Percentiles rank a stretch among this genome's conserved stretches.
phyloP scores from a whole-genome alignment of 2,797 vertebrate genomes.

The Enteromius afrohamiltoni region DNA sequence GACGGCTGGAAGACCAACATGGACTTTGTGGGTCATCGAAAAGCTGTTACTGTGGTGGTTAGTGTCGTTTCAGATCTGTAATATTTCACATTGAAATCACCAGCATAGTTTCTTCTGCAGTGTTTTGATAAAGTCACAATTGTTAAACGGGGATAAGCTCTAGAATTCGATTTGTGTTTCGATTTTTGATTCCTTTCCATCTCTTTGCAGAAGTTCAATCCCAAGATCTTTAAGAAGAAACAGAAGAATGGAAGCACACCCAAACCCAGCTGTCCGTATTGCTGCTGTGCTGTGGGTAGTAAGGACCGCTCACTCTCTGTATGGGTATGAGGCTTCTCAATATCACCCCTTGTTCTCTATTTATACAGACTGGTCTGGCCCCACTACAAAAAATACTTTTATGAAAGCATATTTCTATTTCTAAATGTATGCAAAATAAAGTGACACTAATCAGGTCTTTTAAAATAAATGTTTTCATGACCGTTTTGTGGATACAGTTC shows the following conservation, averaged over 20 bases:
- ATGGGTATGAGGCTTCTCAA: constrained; percentile 83
- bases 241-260: constrained; percentile 94
- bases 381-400: not conserved
- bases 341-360: not conserved
- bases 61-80: constrained; percentile 50
- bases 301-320: constrained; percentile 98
- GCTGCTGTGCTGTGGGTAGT: constrained; percentile 97
- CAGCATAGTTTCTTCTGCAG: not conserved
- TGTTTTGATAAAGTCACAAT: not conserved
- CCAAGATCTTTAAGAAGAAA: constrained; percentile 99
- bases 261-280: constrained; percentile 94
- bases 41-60: constrained; percentile 98
- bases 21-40: constrained; percentile 98
- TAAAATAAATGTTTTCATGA: not conserved
- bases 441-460: not conserved
- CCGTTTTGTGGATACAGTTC: not conserved
- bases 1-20: constrained; percentile 99
- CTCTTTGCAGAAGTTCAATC: constrained; percentile 92
- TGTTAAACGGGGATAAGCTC: not conserved
- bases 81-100: not conserved
- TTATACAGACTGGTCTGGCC: not conserved
- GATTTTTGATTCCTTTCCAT: not conserved
- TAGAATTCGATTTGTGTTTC: not conserved
- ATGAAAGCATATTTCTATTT: not conserved
- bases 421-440: not conserved